phyloP scores from a whole-genome alignment of 2,113 vertebrate genomes.

The Ceratotherium simum region DNA sequence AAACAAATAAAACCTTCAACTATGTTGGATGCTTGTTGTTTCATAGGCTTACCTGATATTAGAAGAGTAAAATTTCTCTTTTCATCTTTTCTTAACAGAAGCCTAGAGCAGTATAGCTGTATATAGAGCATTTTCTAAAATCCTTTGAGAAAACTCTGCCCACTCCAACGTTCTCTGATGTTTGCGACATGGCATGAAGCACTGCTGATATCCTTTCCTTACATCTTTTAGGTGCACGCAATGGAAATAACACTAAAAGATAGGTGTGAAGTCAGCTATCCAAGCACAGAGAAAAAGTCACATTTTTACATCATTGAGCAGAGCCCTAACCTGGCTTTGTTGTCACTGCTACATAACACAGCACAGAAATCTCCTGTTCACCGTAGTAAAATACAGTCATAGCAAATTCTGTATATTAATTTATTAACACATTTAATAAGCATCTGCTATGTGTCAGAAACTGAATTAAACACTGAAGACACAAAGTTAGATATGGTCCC shows the following conservation, averaged over 20 bases:
- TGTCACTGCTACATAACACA: not conserved
- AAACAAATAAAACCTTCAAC: not conserved
- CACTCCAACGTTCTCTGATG: not conserved
- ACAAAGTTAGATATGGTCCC: not conserved
- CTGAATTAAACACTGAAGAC: not conserved
- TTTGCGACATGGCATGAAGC: constrained; percentile 4
- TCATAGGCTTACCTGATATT: constrained; percentile 67
- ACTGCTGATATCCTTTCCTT: constrained; percentile 51
- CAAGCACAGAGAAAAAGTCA: not conserved
- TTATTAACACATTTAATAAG: not conserved
- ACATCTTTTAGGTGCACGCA: not conserved
- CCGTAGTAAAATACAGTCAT: not conserved
- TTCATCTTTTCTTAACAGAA: constrained; percentile 60
- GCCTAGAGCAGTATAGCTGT: constrained; percentile 5
- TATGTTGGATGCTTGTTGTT: constrained; percentile 31
- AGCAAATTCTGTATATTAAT: not conserved
- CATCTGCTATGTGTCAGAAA: not conserved
- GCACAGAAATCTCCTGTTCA: not conserved
- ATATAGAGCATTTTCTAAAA: constrained; percentile 46
- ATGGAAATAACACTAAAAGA: not conserved
- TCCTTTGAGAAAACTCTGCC: not conserved
- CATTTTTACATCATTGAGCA: not conserved
- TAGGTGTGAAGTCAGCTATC: not conserved
- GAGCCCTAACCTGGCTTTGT: constrained; percentile 13
- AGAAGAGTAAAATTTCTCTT: constrained; percentile 64